These are phyloP conservation scores for Drusus annulatus DNA, from an alignment of 1,140 invertebrate genomes.

Conservation along the genomic window DNA sequence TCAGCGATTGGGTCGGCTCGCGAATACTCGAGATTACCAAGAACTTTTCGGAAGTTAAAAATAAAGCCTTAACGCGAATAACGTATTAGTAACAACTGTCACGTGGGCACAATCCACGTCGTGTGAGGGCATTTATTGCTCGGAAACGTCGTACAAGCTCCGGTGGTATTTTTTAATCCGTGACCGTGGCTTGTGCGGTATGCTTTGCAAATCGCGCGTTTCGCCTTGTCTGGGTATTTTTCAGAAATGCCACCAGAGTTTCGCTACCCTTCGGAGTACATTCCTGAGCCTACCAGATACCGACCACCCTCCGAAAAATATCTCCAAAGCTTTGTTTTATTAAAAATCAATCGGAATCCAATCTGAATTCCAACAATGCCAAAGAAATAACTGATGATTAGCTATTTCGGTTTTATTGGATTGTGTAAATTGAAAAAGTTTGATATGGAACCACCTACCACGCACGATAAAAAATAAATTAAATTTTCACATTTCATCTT, in stretches of 20 bases:
- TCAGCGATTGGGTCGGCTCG: too few species aligned
- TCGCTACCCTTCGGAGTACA: background rate
- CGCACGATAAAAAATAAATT: too few species aligned
- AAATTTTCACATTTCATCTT: too few species aligned
- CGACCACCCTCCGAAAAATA: background rate
- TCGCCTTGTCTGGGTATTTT: background rate
- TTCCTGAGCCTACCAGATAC: background rate
- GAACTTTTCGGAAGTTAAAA: background rate
- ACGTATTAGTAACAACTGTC: background rate
- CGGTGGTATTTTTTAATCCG: conserved; percentile 33
- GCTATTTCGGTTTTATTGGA: too few species aligned
- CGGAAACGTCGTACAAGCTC: background rate
- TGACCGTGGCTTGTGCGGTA: conserved; percentile 12
- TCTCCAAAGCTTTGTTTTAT: background rate
- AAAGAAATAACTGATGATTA: background rate
- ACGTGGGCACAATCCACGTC: background rate
- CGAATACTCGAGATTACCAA: background rate
- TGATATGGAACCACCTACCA: too few species aligned
- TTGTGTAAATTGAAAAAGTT: too few species aligned
- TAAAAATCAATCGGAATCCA: conserved; percentile 11
- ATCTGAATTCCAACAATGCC: conserved; percentile 22
- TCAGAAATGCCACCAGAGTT: conserved; percentile 21
- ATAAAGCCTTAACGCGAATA: background rate
- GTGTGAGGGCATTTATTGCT: background rate
- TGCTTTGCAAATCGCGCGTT: conserved; percentile 9